These are phyloP conservation scores for Hystrix cristata DNA, from an alignment of 2,113 vertebrate species.

Conservation along the genomic window DNA sequence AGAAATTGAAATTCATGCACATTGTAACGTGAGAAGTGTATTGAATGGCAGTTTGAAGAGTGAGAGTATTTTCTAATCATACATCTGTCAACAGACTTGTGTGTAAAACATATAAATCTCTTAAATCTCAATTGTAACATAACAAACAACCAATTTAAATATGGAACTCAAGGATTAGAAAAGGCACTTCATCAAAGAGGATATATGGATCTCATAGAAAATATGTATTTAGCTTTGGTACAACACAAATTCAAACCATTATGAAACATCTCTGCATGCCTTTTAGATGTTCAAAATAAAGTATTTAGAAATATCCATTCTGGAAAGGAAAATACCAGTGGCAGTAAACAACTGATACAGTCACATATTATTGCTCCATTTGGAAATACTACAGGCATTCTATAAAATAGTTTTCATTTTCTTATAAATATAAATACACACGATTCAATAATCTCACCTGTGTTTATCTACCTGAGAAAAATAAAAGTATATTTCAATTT, in stretches of 20 bases:
- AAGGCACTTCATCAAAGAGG: background rate
- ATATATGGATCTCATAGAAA: background rate
- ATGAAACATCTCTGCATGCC: background rate
- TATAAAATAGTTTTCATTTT: background rate
- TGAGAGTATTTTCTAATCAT: background rate
- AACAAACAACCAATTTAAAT: background rate
- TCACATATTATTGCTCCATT: background rate
- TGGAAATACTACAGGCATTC: background rate
- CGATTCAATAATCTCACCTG: background rate
- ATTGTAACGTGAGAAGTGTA: too few species aligned
- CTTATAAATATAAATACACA: background rate
- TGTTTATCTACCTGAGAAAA: background rate
- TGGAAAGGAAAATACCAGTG: background rate
- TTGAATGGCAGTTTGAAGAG: background rate
- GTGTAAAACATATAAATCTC: background rate
- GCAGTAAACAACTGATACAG: background rate
- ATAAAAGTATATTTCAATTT: background rate
- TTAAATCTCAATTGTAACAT: background rate
- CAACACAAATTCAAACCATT: background rate
- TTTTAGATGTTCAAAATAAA: background rate
- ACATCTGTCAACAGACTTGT: background rate
- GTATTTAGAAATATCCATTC: background rate
- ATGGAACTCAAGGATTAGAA: background rate
- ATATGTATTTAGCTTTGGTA: background rate
- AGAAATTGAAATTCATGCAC: background rate